A percentile compares a stretch with the other conserved stretches of the same genome.
Evolutionary conservation across 2,797 vertebrate genomes (phyloP).

Genomic region (Aviceda cuculoides): DNA sequence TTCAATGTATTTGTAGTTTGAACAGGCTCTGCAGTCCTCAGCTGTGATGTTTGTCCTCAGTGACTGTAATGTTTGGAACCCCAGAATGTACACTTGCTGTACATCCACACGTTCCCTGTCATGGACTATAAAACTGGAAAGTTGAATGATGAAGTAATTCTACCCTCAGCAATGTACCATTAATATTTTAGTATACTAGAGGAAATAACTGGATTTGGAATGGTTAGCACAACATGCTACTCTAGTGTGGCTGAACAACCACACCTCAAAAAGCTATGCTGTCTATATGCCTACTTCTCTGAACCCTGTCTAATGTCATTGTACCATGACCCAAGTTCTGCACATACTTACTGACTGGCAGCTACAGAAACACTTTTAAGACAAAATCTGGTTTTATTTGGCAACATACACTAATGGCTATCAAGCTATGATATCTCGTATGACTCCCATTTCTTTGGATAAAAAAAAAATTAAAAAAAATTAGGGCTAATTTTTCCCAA

Average conservation of each 20-base stretch:
- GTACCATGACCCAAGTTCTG: not conserved
- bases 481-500: not conserved
- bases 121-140: not conserved
- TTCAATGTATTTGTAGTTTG: not conserved
- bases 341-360: not conserved
- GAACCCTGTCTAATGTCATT: not conserved
- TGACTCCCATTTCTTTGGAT: not conserved
- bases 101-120: not conserved
- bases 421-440: not conserved
- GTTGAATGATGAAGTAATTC: not conserved
- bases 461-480: not conserved
- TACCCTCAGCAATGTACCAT: not conserved
- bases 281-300: not conserved
- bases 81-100: not conserved
- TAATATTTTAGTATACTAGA: not conserved
- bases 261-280: not conserved
- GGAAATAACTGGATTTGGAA: not conserved
- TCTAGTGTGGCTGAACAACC: not conserved
- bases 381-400: not conserved
- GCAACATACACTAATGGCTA: not conserved
- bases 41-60: too few species aligned
- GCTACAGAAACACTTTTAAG: not conserved
- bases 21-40: not conserved
- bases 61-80: not conserved
- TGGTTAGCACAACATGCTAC: not conserved